Percentiles rank a stretch among this genome's conserved stretches.
These are phyloP conservation scores for Spea bombifrons DNA, from an alignment of 2,113 vertebrate genomes.

Conservation along the genomic window DNA sequence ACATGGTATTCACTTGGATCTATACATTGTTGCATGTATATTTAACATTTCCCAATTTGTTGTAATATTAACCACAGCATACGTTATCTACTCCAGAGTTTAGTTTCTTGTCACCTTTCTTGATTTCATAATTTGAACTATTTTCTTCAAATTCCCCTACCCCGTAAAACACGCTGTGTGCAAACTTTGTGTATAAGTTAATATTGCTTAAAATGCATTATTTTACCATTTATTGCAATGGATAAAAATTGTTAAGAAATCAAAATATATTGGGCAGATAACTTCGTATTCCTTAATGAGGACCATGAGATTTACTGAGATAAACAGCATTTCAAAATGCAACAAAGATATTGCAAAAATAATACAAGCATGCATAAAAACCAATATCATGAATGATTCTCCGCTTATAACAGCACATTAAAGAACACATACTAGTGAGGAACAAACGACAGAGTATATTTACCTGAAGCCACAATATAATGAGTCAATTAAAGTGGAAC, in stretches of 20 bases:
- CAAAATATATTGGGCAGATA: neutral
- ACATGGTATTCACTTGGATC: neutral
- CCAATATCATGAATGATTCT: constrained; percentile 2
- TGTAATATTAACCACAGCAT: too few relatives aligned
- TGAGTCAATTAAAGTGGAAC: too few relatives aligned
- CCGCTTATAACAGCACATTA: constrained; percentile 11
- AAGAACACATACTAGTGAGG: neutral
- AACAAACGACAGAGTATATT: neutral
- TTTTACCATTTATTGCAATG: constrained; percentile 19
- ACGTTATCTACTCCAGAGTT: too few relatives aligned
- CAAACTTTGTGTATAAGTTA: constrained; percentile 5
- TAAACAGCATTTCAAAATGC: neutral
- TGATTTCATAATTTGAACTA: too few relatives aligned
- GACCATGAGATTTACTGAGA: too few relatives aligned
- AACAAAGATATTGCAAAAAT: constrained; percentile 18
- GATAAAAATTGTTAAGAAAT: constrained; percentile 10
- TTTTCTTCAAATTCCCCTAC: too few relatives aligned
- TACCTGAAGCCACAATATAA: too few relatives aligned
- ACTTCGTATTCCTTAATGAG: neutral
- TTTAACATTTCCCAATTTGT: too few relatives aligned
- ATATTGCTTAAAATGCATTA: constrained; percentile 31
- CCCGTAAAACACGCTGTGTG: too few relatives aligned
- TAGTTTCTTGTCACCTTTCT: too few relatives aligned
- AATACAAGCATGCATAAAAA: constrained; percentile 36
- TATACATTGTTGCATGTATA: neutral